A percentile compares a stretch with the other conserved stretches of the same genome.
phyloP scores from a whole-genome alignment of 2,888 invertebrate genomes.

The Brachynemurus nebulosus region DNA sequence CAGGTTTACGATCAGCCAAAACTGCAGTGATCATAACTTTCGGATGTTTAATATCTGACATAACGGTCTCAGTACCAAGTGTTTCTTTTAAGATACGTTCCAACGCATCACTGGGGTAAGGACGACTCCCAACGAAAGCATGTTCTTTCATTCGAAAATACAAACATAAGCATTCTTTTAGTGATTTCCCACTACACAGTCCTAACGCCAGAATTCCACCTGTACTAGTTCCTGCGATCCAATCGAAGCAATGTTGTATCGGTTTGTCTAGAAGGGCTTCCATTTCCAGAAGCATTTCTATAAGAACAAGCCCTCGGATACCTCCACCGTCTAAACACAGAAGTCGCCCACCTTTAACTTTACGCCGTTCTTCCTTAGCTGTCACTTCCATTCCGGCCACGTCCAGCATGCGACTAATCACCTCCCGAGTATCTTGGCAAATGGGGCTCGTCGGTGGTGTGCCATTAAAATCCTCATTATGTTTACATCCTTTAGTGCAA shows the following conservation, averaged over 20 bases:
- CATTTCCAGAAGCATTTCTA: slow-evolving; percentile 63
- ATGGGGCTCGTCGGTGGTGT: slow-evolving; percentile 53
- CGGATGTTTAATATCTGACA: slow-evolving; percentile 73
- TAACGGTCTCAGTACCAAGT: slow-evolving; percentile 70
- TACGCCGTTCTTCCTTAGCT: slow-evolving; percentile 28
- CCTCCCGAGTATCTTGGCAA: slow-evolving; percentile 44
- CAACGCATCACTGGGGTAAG: slow-evolving; percentile 75
- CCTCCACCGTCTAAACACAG: slow-evolving; percentile 94
- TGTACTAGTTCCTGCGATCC: slow-evolving; percentile 77
- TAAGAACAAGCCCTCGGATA: slow-evolving; percentile 75
- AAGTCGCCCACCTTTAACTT: slow-evolving; percentile 36
- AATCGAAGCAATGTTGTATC: slow-evolving; percentile 80
- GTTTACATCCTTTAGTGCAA: slow-evolving; percentile 65
- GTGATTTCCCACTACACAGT: slow-evolving; percentile 61
- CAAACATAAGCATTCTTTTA: slow-evolving; percentile 74
- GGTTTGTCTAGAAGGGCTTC: slow-evolving; percentile 58
- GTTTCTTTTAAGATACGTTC: slow-evolving; percentile 80
- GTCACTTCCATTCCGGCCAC: slow-evolving; percentile 47
- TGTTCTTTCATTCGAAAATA: slow-evolving; percentile 91
- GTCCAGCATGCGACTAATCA: slow-evolving; percentile 59
- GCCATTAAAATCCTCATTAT: slow-evolving; percentile 60
- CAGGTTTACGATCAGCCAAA: slow-evolving; percentile 82
- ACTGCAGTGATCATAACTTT: slow-evolving; percentile 83
- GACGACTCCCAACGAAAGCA: slow-evolving; percentile 83
- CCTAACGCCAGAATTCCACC: slow-evolving; percentile 87